Evolutionary conservation across 2,113 vertebrate species (phyloP), one percentile per base, ranked within the genome.

Genomic region (Acanthisitta chloris): DNA sequence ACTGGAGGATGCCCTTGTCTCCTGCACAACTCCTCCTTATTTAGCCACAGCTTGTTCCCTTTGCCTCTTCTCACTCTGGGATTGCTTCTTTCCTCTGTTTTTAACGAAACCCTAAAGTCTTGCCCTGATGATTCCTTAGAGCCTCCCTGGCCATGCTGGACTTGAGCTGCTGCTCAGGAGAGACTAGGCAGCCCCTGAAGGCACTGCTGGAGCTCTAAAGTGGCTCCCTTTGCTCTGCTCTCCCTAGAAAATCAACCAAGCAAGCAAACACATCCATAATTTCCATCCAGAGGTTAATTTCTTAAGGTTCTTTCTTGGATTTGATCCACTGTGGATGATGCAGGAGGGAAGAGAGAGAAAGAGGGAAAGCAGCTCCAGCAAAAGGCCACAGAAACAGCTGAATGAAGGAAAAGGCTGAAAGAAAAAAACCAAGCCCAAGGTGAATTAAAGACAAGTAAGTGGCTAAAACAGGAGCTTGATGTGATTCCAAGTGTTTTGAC

Each of bases 381-480:
- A 90, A 84, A 85, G 13, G 62, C 80, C 58, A 16, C 40, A 58
- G 19, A 28, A 90, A 82, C 54, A 87, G 57, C 52, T 80, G 33
- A 70, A 87, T 17, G 45, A 36, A 54, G n/a, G 49, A 40, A 80
- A 72, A 77, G 18, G 16, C 72, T 14, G 52, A 4, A 28, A 40
- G 31, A 19, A 8, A n/a, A 2, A 3, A 64, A 7, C 43, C 38
- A 29, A 10, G 8, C 26, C 79, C 1, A 2, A 94, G 46, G 54
- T 88, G 91, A 93, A 70, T 77, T 67, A 19, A 46, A 76, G 52
- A 65, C 74, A 82, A 94, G 74, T 31, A 81, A 92, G 85, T 88
- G 54, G 62, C 58, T 83, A 52, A 92, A 93, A 19, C 94, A 93
- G 95, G 54, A 96, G 67, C 88, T 83, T 73, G 90, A 86, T 65